Evolutionary conservation across 2,113 vertebrate species (phyloP), one percentile per base, ranked within the genome.

Genomic region (Podiceps cristatus): DNA sequence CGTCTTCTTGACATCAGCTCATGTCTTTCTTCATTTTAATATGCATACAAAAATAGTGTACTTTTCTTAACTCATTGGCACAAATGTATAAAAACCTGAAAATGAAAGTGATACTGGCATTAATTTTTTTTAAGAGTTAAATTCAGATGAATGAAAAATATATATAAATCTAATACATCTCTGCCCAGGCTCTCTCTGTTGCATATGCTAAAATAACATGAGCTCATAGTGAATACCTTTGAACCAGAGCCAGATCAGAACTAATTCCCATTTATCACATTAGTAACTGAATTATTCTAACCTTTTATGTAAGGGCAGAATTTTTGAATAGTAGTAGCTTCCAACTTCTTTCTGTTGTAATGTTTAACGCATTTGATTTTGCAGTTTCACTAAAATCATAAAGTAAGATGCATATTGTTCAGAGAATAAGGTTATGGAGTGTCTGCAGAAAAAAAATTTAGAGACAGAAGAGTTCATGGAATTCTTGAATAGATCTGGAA

Each of bases 361-460:
- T 56, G 23, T 78, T 71, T 89, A 81, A 56, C n/a, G 55, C 2
- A 33, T 58, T 50, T 68, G 49, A 66, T 33, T 91, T 78, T 81
- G 4, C 19, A n/a, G 24, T 81, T 92, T 80, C 29, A 17, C 29
- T 53, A 33, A 47, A 44, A 33, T 68, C 67, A 12, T 81, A 50
- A 31, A 5, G 3, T 0, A 0, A 91, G 13, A 42, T 56, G 7
- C 3, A 10, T 85, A 49, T 40, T 5, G 0, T 82, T 44, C n/a
- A 49, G 87, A 79, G 22, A 66, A 78, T 56, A 72, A 64, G 23
- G 37, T 13, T 58, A 62, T 16, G 3, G 31, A 73, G 25, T 45
- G 5, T 25, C n/a, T 78, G 15, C 23, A 78, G 71, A 88, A 91
- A 44, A 37, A 37, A 37, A 37, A 7, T 37, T 7, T 37, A 89